Percentiles rank a stretch among this genome's conserved stretches.
These are phyloP conservation scores for Lucilia cuprina DNA, from an alignment of 1,140 invertebrate genomes.

Conservation along the genomic window DNA sequence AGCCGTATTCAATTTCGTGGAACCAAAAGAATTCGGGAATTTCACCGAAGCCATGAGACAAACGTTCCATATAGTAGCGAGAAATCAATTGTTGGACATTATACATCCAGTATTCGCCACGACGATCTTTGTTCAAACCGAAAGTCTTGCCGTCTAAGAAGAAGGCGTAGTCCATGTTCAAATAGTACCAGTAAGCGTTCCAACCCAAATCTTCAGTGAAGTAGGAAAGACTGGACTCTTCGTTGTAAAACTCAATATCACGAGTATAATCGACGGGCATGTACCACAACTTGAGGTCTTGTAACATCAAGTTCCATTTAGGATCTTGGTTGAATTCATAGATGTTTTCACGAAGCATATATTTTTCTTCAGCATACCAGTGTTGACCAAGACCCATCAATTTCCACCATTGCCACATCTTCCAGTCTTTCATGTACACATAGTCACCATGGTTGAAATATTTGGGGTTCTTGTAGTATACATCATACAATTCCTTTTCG, in stretches of 20 bases:
- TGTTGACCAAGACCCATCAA: conserved; percentile 57
- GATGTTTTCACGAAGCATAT: conserved; percentile 55
- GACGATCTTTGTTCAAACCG: conserved; percentile 63
- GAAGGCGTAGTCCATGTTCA: conserved; percentile 72
- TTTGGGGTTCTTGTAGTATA: conserved; percentile 68
- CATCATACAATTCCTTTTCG: conserved; percentile 65
- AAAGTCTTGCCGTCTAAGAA: conserved; percentile 68
- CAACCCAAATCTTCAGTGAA: conserved; percentile 76
- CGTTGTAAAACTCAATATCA: conserved; percentile 58
- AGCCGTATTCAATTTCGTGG: conserved; percentile 67
- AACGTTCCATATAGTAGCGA: conserved; percentile 73
- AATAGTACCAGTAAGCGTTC: conserved; percentile 76
- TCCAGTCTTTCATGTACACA: conserved; percentile 58
- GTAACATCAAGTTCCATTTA: conserved; percentile 51
- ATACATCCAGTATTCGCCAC: conserved; percentile 68
- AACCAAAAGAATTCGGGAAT: conserved; percentile 68
- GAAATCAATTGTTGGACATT: conserved; percentile 67
- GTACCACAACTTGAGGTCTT: conserved; percentile 52
- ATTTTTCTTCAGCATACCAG: conserved; percentile 55
- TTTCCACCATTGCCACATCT: conserved; percentile 61
- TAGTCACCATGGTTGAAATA: conserved; percentile 38
- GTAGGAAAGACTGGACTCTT: conserved; percentile 75
- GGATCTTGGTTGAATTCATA: conserved; percentile 49
- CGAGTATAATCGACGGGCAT: conserved; percentile 64
- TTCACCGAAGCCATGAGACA: conserved; percentile 69